Evolutionary conservation across 2,113 vertebrate genomes (phyloP).

Genomic region (Poeciliopsis occidentalis): DNA sequence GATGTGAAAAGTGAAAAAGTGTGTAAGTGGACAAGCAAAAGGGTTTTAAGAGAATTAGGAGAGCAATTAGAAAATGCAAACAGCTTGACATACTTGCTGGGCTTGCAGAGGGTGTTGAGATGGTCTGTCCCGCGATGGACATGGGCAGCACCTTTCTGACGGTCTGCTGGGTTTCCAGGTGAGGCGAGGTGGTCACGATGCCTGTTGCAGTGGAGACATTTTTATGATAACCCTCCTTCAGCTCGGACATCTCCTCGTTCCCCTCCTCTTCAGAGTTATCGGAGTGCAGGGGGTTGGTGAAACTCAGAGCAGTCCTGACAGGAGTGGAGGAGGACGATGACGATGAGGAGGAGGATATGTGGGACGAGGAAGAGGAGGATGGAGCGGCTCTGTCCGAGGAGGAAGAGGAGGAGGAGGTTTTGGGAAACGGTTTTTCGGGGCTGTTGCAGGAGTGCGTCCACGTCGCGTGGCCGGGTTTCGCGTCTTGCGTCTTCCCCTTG

Average conservation of each 20-base stretch:
- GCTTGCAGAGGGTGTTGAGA: conserved; percentile 62
- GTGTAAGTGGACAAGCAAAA: too few relatives aligned
- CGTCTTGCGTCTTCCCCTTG: conserved; percentile 59
- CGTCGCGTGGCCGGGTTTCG: conserved; percentile 78
- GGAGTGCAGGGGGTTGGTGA: conserved; percentile 96
- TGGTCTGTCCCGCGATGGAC: conserved; percentile 88
- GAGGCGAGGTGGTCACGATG: conserved; percentile 82
- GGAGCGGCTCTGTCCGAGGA: conserved; percentile 65
- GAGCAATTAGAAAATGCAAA: not conserved
- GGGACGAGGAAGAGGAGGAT: conserved; percentile 65
- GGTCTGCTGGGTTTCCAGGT: conserved; percentile 76
- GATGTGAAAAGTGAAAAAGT: not conserved
- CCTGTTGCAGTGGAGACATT: conserved; percentile 87
- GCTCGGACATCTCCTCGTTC: conserved; percentile 75
- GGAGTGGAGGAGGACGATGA: conserved; percentile 67
- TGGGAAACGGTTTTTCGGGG: conserved; percentile 73
- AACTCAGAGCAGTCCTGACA: conserved; percentile 87
- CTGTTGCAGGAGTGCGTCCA: conserved; percentile 77
- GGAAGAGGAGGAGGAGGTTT: conserved; percentile 67
- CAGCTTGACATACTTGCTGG: conserved; percentile 84
- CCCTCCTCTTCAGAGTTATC: conserved; percentile 91
- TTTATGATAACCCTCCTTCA: conserved; percentile 52
- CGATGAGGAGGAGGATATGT: conserved; percentile 60
- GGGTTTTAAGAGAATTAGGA: not conserved
- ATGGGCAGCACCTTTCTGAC: conserved; percentile 88